Base-by-base conservation (phyloP, 2,888 invertebrate species). In the Phymatocera aterrima region DNA sequence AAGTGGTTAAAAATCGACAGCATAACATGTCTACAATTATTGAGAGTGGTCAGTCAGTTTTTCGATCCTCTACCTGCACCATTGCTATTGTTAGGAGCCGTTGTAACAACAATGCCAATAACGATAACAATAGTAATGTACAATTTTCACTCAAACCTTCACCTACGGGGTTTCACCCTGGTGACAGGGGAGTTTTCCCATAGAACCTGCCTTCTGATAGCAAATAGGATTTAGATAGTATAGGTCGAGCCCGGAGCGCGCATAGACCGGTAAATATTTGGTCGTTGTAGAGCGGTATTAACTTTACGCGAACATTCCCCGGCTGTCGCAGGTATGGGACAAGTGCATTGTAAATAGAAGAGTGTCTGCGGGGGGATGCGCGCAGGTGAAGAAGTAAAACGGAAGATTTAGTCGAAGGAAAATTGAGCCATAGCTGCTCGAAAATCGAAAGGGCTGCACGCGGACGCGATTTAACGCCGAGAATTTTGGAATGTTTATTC, bases 321-420 rank as follows among this genome's bases (percentile, higher is more conserved):
- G 12, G 57, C 46, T 60, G 60, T 74, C 48, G 34, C n/a, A 54
- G 70, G n/a, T n/a, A n/a, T n/a, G n/a, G 77, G 65, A 75, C 81
- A 82, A 86, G 84, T 84, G 85, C 81, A 84, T 70, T 74, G 82
- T 79, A 85, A 85, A 85, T 80, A 86, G n/a, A 24, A 48, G 75
- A 65, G 78, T 68, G 77, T 77, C 54, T 74, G 46, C 37, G n/a
- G n/a, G n/a, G n/a, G n/a, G n/a, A n/a, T n/a, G 10, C 24, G n/a
- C 3, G 34, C 37, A 40, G 40, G 40, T 65, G 70, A 34, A 51
- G 34, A 61, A 24, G 31, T n/a, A 31, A 48, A 31, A 31, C 51
- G 72, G 37, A 31, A 15, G 31, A 21, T 68, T 46, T 21, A 37
- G 10, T 34, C 6, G n/a, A 15, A 24, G 68, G 5, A 46, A 64